Conservation (phyloP, 1,140 invertebrate species). For the Zaprionus africanus region DNA sequence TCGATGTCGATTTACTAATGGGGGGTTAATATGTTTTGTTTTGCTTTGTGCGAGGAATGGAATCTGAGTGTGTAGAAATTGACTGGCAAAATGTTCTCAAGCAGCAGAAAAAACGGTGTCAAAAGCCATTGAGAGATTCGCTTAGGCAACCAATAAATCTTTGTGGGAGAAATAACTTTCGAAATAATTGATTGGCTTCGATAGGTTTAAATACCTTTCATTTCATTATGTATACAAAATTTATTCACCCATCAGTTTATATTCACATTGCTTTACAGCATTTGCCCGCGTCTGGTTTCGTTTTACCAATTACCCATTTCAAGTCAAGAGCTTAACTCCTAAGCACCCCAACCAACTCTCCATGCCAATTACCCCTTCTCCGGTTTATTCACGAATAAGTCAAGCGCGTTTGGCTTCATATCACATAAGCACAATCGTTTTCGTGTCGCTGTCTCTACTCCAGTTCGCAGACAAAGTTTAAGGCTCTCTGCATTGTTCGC, state of each 20-base stretch:
- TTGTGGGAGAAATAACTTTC: conserved; percentile 2
- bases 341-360: conserved; percentile 10
- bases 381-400: conserved; percentile 35
- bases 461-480: conserved; percentile 59
- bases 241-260: too few species aligned
- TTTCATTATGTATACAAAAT: too few species aligned
- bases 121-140: conserved; percentile 3
- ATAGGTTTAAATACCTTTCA: too few species aligned
- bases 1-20: conserved; percentile 28
- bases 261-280: background rate
- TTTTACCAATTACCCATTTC: conserved; percentile 9
- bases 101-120: background rate
- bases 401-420: conserved; percentile 53
- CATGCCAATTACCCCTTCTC: conserved; percentile 34
- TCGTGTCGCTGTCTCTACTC: conserved; percentile 11
- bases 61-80: conserved; percentile 23
- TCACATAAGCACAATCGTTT: conserved; percentile 29
- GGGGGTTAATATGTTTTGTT: conserved; percentile 40
- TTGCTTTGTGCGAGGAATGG: conserved; percentile 21
- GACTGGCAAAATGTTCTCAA: conserved; percentile 25
- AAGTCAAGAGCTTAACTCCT: conserved; percentile 12
- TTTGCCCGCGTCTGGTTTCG: background rate
- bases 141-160: background rate
- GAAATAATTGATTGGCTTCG: background rate
- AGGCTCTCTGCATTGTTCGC: conserved; percentile 60